These are phyloP conservation scores for Podocnemis expansa DNA, from an alignment of 2,113 vertebrate species.

Conservation along the genomic window DNA sequence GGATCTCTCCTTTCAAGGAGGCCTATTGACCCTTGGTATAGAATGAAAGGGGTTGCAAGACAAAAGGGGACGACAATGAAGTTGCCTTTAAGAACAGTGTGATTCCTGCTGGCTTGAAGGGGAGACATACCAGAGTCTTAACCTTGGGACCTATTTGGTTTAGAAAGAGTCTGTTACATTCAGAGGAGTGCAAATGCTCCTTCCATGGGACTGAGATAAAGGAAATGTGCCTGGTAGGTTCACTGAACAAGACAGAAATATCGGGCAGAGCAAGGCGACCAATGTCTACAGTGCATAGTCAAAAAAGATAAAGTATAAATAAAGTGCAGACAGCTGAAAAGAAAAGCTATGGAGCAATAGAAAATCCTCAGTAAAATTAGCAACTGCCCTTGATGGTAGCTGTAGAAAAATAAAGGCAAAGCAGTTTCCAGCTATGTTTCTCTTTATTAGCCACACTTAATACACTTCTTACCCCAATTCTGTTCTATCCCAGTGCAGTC, in stretches of 20 bases:
- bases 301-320: neutral
- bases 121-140: neutral
- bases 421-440: neutral
- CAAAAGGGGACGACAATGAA: neutral
- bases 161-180: accelerated
- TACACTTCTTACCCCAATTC: conserved; percentile 19
- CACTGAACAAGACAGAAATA: neutral
- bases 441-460: neutral
- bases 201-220: neutral
- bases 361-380: neutral
- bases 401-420: neutral
- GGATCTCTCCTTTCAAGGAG: neutral
- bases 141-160: neutral
- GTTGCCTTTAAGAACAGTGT: neutral
- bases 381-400: neutral
- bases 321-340: neutral
- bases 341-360: neutral
- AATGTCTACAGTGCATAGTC: accelerated
- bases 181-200: neutral
- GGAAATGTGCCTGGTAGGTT: neutral
- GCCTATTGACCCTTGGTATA: neutral
- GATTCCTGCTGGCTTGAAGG: neutral
- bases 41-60: neutral
- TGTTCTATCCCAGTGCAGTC: neutral
- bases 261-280: neutral